Base-by-base conservation (phyloP, 2,888 invertebrate genomes). In the Drosophila putrida region DNA sequence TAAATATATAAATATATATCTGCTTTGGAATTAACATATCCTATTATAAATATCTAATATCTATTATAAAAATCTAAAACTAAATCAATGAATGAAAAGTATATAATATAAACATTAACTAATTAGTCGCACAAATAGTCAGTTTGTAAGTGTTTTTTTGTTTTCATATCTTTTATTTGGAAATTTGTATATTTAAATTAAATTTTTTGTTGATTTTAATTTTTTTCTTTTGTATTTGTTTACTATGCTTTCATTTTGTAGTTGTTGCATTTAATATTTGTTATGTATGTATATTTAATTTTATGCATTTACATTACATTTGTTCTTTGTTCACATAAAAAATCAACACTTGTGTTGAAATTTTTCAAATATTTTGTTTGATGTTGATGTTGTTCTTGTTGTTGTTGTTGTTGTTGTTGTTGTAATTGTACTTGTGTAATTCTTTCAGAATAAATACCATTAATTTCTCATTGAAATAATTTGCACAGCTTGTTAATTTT, bases 251-350 rank as follows among this genome's bases (percentile, higher is more conserved):
- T 55, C 35, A 13, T 50, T 35, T 20, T 58, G 25, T 49, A 53
- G 44, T 53, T 67, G 36, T 49, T 58, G 62, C 60, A 60, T 47
- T 60, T 33, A 44, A 67, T 55, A 44, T 39, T 43, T 55, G 10
- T 41, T 55, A 44, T 39, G 38, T 55, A 9, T 41, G 10, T 64
- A 35, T 59, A 51, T 43, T 71, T 38, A 27, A 36, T 54, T 65
- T 10, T 65, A 61, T 76, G 44, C 43, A 66, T 72, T 68, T 54
- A 73, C 47, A 68, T 65, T 44, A 61, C 33, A 61, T 65, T 73
- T 68, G 64, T 73, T 77, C 63, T 49, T 64, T 67, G 47, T 64
- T 67, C 61, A 47, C 55, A 62, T 59, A 55, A 43, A 70, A 36
- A 59, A 10, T 64, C 47, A 70, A 60, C 58, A 50, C 50, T 47